Base-by-base conservation (phyloP, 2,797 vertebrate genomes). In the Sciaenops ocellatus region DNA sequence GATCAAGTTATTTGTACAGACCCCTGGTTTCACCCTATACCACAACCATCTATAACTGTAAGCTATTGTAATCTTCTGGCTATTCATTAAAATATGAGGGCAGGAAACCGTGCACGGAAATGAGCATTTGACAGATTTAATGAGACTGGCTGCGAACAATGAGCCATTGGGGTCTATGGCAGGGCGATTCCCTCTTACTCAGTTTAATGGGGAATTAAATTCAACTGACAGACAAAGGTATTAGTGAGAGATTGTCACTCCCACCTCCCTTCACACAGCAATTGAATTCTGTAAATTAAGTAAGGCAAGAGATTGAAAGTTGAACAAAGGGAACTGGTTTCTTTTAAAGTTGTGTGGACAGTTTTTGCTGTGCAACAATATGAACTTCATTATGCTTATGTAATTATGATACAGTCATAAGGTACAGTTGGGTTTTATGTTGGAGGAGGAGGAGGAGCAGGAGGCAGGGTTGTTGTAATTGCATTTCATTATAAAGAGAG, bases 181-280 rank as follows among this genome's bases (percentile, higher is more conserved):
- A 68, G 84, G 83, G 84, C 55, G 82, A 85, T 83, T 94, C 88
- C 76, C 86, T 87, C 77, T 92, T 69, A 86, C 87, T 93, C 89
- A 92, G 65, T 93, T 93, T 94, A 93, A 94, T 92, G 89, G 84
- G 71, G 83, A 91, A 93, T 95, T 94, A 89, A 91, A 93, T 94
- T 90, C 88, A 60, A 66, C 80, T 73, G 88, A 92, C 90, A 90
- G 91, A 86, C 85, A 83, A 75, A 88, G 84, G 89, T 87, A 79
- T 82, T 87, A 76, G 71, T 54, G 64, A 70, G 73, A 82, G 79
- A 83, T 72, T 88, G 80, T 84, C 85, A 87, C 82, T 79, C 80
- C 71, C 69, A 51, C 78, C 78, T 82, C 69, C 78, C 71, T 83
- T 78, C 73, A 83, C 68, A 79, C 50, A 20, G 57, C 12, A 44